These are phyloP conservation scores for Panurus biarmicus DNA, from an alignment of 2,113 vertebrate genomes.

Conservation along the genomic window DNA sequence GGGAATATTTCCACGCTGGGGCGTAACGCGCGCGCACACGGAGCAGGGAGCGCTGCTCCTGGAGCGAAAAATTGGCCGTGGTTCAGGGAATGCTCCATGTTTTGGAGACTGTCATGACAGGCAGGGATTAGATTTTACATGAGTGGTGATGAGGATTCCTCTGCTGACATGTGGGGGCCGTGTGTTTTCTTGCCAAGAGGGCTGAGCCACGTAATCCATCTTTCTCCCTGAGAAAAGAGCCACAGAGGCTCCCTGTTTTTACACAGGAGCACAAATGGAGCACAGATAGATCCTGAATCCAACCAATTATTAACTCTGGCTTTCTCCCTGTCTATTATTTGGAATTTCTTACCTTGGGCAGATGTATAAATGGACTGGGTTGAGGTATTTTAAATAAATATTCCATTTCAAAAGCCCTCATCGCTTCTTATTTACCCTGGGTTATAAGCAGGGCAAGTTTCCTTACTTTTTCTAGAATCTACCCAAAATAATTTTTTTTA, in stretches of 20 bases:
- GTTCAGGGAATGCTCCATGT: conserved; percentile 31
- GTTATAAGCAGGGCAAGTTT: neutral
- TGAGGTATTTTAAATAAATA: neutral
- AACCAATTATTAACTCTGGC: neutral
- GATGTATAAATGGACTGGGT: neutral
- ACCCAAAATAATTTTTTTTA: neutral
- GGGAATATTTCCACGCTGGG: neutral
- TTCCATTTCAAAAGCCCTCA: neutral
- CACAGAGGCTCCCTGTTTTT: neutral
- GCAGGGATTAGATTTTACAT: conserved; percentile 55
- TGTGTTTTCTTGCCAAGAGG: conserved; percentile 3
- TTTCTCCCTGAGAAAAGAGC: neutral
- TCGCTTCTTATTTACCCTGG: neutral
- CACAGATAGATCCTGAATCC: neutral
- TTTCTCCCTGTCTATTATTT: neutral
- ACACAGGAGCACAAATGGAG: neutral
- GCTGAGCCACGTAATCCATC: conserved; percentile 43
- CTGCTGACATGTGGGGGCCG: conserved; percentile 33
- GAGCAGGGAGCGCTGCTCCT: neutral
- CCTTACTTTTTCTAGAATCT: neutral
- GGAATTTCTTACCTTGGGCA: neutral
- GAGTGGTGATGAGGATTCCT: conserved; percentile 40
- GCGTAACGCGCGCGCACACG: neutral
- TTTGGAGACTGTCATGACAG: conserved; percentile 50
- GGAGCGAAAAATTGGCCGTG: neutral